Conservation (phyloP, 2,113 vertebrate species). For the Ardeotis arabs region DNA sequence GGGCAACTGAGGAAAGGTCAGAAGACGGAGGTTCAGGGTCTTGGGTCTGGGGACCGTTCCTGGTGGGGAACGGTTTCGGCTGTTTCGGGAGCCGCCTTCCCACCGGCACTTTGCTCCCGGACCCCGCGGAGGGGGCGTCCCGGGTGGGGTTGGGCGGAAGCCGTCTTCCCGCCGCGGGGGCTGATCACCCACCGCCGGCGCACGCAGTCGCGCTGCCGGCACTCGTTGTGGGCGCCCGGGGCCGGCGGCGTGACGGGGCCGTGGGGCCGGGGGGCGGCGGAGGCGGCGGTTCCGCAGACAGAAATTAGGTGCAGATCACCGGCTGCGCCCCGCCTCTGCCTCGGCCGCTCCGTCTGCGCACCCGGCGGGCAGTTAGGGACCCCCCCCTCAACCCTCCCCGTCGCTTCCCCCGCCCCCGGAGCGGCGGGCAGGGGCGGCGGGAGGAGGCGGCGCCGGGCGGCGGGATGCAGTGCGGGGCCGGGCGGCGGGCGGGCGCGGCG, state of each 20-base stretch:
- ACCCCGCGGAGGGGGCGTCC: not conserved
- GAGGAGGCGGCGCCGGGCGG: not conserved
- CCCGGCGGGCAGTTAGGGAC: not conserved
- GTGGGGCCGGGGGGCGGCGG: not conserved
- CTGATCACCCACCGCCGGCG: constrained; percentile 6
- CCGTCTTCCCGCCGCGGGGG: not conserved
- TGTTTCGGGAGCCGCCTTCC: no score
- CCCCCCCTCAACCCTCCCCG: not conserved
- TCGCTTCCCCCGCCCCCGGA: not conserved
- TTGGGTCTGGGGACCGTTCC: accelerated
- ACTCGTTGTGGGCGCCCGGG: not conserved
- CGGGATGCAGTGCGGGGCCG: no score
- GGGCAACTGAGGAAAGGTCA: no score
- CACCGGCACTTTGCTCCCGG: no score
- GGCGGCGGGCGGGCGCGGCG: no score
- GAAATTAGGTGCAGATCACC: not conserved
- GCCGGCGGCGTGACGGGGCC: not conserved
- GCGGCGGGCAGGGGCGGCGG: not conserved
- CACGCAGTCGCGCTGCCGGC: constrained; percentile 28
- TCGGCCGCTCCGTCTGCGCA: not conserved
- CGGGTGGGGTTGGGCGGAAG: not conserved
- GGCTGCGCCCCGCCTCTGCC: not conserved
- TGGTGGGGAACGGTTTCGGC: no score
- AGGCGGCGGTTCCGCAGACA: not conserved
- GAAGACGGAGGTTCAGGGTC: accelerated